Evolutionary conservation across 2,113 vertebrate species (phyloP).

Genomic region (Pithys albifrons): DNA sequence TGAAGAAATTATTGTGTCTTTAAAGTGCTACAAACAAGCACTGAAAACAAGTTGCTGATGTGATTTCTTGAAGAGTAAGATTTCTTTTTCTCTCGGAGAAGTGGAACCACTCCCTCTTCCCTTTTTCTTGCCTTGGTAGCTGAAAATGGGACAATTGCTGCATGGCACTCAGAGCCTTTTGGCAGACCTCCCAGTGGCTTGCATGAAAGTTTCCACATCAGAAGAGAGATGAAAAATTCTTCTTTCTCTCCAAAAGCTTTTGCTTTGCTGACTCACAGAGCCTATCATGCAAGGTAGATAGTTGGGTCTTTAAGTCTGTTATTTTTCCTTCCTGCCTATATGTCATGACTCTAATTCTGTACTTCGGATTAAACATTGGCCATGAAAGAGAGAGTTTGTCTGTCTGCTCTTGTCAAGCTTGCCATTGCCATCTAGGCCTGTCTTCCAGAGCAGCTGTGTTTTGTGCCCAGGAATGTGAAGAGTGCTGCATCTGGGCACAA

Average conservation of each 20-base stretch:
- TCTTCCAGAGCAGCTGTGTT: not conserved
- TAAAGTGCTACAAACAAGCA: not conserved
- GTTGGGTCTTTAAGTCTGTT: not conserved
- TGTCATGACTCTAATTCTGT: not conserved
- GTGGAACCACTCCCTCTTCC: not conserved
- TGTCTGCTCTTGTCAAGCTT: not conserved
- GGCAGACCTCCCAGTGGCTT: not conserved
- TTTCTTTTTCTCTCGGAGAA: not conserved
- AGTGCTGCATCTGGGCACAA: slow-evolving; percentile 7
- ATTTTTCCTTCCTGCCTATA: not conserved
- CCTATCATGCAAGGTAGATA: not conserved
- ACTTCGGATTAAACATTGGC: not conserved
- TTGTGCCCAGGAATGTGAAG: not conserved
- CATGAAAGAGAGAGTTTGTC: not conserved
- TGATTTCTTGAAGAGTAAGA: not conserved
- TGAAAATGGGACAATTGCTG: not conserved
- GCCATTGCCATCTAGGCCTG: not conserved
- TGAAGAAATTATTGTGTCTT: not conserved
- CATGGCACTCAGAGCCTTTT: not conserved
- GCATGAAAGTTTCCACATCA: not conserved
- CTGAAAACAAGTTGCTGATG: not conserved
- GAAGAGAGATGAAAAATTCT: not conserved
- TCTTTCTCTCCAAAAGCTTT: not conserved
- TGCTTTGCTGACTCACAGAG: slow-evolving; percentile 28
- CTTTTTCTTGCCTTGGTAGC: not conserved